Conservation (phyloP, 2,797 vertebrate species). For the Parauchenoglanis punctatus region DNA sequence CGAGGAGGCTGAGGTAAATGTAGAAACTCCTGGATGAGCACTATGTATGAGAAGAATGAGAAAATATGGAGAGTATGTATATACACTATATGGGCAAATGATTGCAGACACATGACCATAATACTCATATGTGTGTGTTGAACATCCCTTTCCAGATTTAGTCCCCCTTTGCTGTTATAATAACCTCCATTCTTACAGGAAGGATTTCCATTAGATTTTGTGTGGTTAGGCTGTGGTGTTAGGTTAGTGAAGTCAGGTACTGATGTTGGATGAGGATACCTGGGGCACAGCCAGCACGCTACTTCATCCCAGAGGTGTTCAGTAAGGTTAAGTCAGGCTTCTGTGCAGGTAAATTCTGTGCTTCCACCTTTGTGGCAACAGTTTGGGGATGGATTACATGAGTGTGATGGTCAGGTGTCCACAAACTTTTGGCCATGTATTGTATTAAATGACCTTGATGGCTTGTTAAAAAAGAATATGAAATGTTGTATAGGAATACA, state of each 20-base stretch:
- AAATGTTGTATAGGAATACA: background rate
- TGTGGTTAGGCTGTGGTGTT: background rate
- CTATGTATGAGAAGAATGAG: constrained; percentile 18
- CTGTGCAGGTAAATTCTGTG: background rate
- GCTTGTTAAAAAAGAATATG: background rate
- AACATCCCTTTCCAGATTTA: background rate
- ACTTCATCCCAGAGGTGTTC: background rate
- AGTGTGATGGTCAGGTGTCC: background rate
- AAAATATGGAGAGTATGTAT: background rate
- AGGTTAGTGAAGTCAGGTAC: background rate
- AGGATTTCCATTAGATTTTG: background rate
- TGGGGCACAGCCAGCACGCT: background rate
- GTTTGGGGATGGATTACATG: background rate
- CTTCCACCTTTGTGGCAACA: background rate
- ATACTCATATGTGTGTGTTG: background rate
- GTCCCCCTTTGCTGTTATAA: background rate
- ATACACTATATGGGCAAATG: background rate
- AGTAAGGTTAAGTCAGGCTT: background rate
- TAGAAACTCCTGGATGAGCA: constrained; percentile 13
- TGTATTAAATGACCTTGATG: background rate
- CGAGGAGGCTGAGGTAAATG: constrained; percentile 86
- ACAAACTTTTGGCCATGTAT: background rate
- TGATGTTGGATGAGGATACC: background rate
- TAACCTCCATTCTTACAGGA: background rate
- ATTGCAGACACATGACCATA: background rate